These are phyloP conservation scores for Salvelinus namaycush DNA, from an alignment of 2,113 vertebrate species.

Conservation along the genomic window DNA sequence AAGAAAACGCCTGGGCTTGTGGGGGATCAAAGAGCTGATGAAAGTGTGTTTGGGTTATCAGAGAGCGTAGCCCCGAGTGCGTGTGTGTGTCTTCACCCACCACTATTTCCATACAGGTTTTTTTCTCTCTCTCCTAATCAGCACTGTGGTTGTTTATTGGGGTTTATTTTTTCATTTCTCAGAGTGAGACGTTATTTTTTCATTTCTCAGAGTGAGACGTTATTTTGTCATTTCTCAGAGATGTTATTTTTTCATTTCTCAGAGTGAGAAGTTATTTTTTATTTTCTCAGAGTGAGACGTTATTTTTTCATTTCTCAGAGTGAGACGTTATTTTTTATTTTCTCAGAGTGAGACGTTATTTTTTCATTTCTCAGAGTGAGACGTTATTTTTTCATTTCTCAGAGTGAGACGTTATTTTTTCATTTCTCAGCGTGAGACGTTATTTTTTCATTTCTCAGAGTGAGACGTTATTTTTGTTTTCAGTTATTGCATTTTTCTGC, in stretches of 20 bases:
- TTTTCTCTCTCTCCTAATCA: conserved; percentile 19
- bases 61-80: conserved; percentile 4
- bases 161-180: background rate
- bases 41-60: conserved; percentile 47
- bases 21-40: conserved; percentile 48
- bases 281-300: too few relatives aligned
- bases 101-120: conserved; percentile 7
- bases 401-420: background rate
- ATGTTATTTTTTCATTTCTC: too few relatives aligned
- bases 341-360: background rate
- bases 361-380: background rate
- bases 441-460: background rate
- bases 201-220: too few relatives aligned
- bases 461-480: background rate
- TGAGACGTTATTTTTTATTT: background rate
- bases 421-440: conserved; percentile 17
- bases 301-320: background rate
- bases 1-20: conserved; percentile 25
- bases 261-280: too few relatives aligned
- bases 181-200: too few relatives aligned
- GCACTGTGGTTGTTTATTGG: conserved; percentile 21
- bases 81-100: conserved; percentile 4
- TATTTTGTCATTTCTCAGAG: too few relatives aligned
- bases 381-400: background rate
- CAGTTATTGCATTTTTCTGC: conserved; percentile 11